phyloP scores from a whole-genome alignment of 2,113 vertebrate genomes.

The Daubentonia madagascariensis region DNA sequence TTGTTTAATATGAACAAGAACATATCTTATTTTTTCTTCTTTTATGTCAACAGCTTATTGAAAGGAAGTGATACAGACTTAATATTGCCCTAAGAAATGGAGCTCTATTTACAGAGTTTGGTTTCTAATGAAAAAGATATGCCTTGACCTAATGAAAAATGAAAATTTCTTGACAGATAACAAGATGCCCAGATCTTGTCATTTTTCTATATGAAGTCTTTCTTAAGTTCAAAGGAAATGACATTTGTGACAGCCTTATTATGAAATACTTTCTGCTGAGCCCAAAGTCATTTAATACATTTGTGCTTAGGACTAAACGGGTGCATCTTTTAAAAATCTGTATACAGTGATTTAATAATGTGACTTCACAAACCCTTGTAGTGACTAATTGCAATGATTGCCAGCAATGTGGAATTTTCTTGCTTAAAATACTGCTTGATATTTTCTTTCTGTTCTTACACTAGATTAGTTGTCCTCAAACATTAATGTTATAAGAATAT shows the following conservation, averaged over 20 bases:
- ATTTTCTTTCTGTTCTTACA: background rate
- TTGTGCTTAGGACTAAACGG: background rate
- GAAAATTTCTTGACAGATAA: background rate
- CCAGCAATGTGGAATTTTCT: conserved; percentile 8
- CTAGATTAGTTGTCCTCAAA: background rate
- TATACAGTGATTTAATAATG: background rate
- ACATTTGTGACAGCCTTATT: background rate
- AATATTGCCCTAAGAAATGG: background rate
- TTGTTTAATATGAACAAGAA: background rate
- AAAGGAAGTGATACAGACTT: background rate
- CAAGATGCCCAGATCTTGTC: background rate
- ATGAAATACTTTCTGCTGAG: conserved; percentile 37
- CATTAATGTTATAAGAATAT: background rate
- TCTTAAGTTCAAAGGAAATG: conserved; percentile 18
- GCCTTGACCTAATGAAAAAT: background rate
- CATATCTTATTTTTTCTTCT: background rate
- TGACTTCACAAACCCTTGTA: background rate
- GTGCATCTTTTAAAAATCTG: conserved; percentile 27
- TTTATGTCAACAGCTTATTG: background rate
- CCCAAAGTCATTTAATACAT: conserved; percentile 6
- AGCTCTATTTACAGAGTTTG: background rate
- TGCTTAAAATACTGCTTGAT: conserved; percentile 13
- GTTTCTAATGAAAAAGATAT: conserved; percentile 31
- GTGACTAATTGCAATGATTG: background rate
- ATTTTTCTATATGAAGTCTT: background rate